Evolutionary conservation across 2,888 invertebrate genomes (phyloP), one percentile per base, ranked within the genome.

Genomic region (Drosophila barbarae): DNA sequence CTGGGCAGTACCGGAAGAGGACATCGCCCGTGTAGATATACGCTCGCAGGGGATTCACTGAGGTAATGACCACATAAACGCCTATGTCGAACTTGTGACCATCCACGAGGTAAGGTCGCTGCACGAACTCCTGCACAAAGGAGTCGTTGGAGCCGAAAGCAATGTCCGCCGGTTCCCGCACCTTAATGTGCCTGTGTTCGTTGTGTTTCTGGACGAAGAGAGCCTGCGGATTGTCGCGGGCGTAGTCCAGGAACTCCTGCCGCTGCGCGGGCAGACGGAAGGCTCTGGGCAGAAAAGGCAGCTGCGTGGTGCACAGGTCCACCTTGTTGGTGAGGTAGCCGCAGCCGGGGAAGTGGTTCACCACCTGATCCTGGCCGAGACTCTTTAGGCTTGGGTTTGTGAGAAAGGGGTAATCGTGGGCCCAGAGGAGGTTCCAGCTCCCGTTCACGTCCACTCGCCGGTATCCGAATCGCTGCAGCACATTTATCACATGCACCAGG

Each of bases 41-140:
- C 2, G 95, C 93, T 73, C 98, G 91, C 23, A 99, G 90, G 1
- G 99, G 99, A 89, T 96, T 93, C 2, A 98, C 91, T 0, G 97
- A 98, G 0, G 98, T 98, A 21, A 99, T 90, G 1, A 95, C 94
- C 0, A 96, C 95, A 87, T 99, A 99, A 60, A 99, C 93, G 9
- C 99, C 98, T 88, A 99, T 95, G 90, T 99, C 99, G 90, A 99
- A 99, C 90, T 98, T 98, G 88, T 96, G 93, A 1, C 96, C 97
- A 88, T 97, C 97, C 4, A 99, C 94, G 18, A 99, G 90, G 77
- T 95, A 93, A 5, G 98, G 98, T 71, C 93, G 94, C 74, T 94
- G 93, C 23, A 99, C 91, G 88, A 94, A 99, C 88, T 98, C 95
- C 87, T 98, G 98, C 3, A 98, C 92, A 88, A 99, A 99, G 53